A percentile compares a stretch with the other conserved stretches of the same genome.
phyloP scores from a whole-genome alignment of 2,888 invertebrate genomes.

The Chymomyza amoena region DNA sequence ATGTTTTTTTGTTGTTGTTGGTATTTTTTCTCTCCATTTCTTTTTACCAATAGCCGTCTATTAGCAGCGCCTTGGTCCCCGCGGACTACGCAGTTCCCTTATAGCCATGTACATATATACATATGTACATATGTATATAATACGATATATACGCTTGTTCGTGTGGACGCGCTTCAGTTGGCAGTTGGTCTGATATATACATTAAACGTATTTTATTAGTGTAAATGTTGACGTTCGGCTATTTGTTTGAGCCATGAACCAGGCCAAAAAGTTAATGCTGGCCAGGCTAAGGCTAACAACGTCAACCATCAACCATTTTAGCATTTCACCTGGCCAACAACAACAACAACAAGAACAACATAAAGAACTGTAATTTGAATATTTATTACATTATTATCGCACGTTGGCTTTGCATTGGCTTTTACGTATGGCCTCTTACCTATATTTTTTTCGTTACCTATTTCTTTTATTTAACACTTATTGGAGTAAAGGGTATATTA shows the following conservation, averaged over 20 bases:
- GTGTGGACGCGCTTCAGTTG: neutral
- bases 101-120: neutral
- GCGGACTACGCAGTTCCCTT: neutral
- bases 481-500: neutral
- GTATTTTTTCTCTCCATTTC: neutral
- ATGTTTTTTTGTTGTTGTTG: too few relatives aligned
- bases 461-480: neutral
- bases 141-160: neutral
- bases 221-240: conserved; percentile 67
- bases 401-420: conserved; percentile 28
- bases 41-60: conserved; percentile 58
- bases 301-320: neutral
- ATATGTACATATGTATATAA: neutral
- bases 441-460: neutral
- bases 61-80: neutral
- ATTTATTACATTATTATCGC: conserved; percentile 65
- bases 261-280: conserved; percentile 5
- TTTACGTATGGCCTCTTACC: neutral
- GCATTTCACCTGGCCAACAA: conserved; percentile 13
- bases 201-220: conserved; percentile 65
- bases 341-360: conserved; percentile 46
- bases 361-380: conserved; percentile 63
- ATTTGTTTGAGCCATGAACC: conserved; percentile 52
- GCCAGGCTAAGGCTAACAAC: neutral
- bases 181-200: conserved; percentile 34